These are phyloP conservation scores for Imbricaverruca yamaguchii DNA, from an alignment of 2,888 invertebrate species.

Conservation along the genomic window DNA sequence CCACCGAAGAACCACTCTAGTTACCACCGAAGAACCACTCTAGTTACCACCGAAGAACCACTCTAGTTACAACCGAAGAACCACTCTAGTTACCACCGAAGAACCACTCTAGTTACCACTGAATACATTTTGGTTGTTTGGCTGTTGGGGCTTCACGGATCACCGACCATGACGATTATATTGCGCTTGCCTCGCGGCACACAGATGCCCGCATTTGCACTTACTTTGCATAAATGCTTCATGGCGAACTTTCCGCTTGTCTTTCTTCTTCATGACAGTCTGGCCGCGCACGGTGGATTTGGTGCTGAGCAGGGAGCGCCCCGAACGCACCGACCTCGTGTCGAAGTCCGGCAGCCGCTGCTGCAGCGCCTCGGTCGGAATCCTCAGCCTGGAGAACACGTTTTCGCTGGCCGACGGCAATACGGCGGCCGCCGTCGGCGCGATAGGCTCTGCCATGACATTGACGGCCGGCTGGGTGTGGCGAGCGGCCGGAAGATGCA, in stretches of 20 bases:
- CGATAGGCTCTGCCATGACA: not conserved
- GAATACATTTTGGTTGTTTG: too few species aligned
- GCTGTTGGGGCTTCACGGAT: too few species aligned
- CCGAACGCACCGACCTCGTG: not conserved
- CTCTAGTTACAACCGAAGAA: too few species aligned
- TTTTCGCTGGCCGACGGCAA: not conserved
- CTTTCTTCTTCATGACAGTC: conserved; percentile 17
- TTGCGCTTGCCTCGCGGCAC: too few species aligned
- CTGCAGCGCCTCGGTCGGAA: not conserved
- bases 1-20: too few species aligned
- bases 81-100: too few species aligned
- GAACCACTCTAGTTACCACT: too few species aligned
- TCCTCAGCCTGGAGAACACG: not conserved
- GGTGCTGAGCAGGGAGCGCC: conserved; percentile 23
- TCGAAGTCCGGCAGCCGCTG: conserved; percentile 11
- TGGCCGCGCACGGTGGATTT: conserved; percentile 22
- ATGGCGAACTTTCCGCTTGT: conserved; percentile 20
- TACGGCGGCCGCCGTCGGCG: not conserved
- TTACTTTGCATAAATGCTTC: conserved; percentile 22
- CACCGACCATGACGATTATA: too few species aligned
- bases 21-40: too few species aligned
- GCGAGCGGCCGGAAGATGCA: not conserved
- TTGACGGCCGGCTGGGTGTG: not conserved
- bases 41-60: too few species aligned
- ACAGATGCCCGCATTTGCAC: not conserved